Conservation (phyloP, 2,888 invertebrate genomes). For the Cistogaster globosa region DNA sequence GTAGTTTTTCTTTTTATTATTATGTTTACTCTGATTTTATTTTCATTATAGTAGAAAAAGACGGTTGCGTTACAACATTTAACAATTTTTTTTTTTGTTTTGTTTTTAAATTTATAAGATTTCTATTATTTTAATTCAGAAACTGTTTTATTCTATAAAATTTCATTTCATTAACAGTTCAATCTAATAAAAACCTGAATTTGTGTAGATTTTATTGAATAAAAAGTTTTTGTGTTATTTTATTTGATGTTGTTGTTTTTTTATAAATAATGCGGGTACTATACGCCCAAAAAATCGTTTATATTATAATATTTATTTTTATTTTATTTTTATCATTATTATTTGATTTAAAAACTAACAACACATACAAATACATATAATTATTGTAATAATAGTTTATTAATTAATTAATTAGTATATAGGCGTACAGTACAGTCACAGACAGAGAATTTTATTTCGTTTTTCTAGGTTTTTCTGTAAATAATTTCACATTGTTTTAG, state of each 20-base stretch:
- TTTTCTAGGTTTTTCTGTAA: conserved; percentile 45
- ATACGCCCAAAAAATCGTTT: conserved; percentile 55
- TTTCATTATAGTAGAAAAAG: conserved; percentile 72
- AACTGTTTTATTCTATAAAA: conserved; percentile 40
- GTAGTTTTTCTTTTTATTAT: conserved; percentile 14
- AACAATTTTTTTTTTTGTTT: conserved; percentile 64
- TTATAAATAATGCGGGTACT: conserved; percentile 55
- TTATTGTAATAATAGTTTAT: conserved; percentile 66
- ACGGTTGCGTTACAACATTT: conserved; percentile 73
- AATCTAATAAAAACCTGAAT: conserved; percentile 37
- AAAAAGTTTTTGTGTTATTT: conserved; percentile 29
- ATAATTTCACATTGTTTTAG: conserved; percentile 59
- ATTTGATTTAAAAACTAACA: conserved; percentile 69
- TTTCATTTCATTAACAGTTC: conserved; percentile 15
- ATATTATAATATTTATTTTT: conserved; percentile 29
- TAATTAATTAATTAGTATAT: conserved; percentile 63
- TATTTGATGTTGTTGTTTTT: conserved; percentile 10
- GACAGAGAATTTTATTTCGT: conserved; percentile 63
- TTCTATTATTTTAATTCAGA: conserved; percentile 25
- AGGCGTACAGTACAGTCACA: conserved; percentile 72
- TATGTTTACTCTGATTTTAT: conserved; percentile 60
- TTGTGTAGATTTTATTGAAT: conserved; percentile 29
- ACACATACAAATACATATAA: conserved; percentile 71
- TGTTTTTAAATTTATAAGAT: conserved; percentile 24
- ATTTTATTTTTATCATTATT: no score